phyloP scores from a whole-genome alignment of 1,140 invertebrate species.

The Conopomorpha cramerella region DNA sequence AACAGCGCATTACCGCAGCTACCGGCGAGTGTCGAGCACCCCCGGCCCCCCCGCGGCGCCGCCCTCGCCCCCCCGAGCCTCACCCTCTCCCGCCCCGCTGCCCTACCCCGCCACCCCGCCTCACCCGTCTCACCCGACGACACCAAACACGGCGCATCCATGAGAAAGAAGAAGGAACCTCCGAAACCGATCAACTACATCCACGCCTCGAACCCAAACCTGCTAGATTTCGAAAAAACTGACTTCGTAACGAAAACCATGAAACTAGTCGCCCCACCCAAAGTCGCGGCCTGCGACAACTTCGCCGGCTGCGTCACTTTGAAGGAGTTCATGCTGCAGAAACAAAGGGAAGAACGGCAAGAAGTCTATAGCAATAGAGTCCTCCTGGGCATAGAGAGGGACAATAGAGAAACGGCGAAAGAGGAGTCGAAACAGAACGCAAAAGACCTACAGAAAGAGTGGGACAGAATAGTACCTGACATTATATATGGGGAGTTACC shows the following conservation, averaged over 20 bases:
- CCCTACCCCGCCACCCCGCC: not conserved
- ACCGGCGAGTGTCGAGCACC: constrained; percentile 30
- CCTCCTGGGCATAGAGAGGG: constrained; percentile 44
- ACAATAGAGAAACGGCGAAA: constrained; percentile 11
- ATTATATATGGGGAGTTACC: constrained; percentile 60
- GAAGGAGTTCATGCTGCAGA: constrained; percentile 75
- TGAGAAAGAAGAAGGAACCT: constrained; percentile 26
- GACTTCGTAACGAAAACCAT: constrained; percentile 33
- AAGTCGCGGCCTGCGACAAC: constrained; percentile 21
- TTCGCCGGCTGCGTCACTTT: constrained; percentile 60
- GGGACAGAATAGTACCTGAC: constrained; percentile 56
- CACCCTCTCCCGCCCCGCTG: not conserved
- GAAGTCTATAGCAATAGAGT: constrained; percentile 62
- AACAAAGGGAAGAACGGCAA: constrained; percentile 71
- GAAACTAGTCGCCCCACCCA: constrained; percentile 14
- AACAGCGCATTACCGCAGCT: constrained; percentile 77
- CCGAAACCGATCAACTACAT: constrained; percentile 63
- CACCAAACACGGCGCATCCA: constrained; percentile 3
- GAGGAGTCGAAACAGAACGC: constrained; percentile 6
- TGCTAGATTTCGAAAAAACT: constrained; percentile 62
- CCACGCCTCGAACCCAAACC: constrained; percentile 70
- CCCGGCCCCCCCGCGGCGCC: constrained; percentile 8
- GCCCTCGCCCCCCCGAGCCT: not conserved
- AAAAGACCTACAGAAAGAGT: constrained; percentile 24
- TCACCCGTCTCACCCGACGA: not conserved